These are phyloP conservation scores for Hetaerina titia DNA, from an alignment of 2,888 invertebrate genomes.

Conservation along the genomic window DNA sequence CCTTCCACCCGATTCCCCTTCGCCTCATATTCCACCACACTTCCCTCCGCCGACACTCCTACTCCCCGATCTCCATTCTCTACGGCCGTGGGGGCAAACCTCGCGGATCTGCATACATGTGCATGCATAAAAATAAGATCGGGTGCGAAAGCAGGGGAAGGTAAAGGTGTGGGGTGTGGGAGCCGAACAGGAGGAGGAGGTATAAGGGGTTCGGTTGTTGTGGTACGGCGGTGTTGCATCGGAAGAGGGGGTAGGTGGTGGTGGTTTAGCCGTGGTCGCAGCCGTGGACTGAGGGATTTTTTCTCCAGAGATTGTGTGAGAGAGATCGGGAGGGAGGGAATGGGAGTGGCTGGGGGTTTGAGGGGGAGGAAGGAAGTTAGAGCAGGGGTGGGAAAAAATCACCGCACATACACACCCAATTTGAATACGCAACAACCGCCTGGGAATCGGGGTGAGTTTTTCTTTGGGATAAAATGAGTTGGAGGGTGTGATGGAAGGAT, in stretches of 20 bases:
- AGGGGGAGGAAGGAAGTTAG: neutral
- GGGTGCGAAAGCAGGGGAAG: conserved; percentile 1
- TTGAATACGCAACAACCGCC: conserved; percentile 61
- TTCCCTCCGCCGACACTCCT: neutral
- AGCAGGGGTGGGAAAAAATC: neutral
- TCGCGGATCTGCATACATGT: conserved; percentile 63
- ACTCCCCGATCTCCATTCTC: neutral
- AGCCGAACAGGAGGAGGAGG: neutral
- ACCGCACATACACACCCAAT: neutral
- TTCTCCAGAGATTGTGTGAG: neutral
- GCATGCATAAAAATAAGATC: conserved; percentile 64
- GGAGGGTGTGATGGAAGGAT: neutral
- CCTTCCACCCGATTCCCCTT: neutral
- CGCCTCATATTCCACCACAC: neutral
- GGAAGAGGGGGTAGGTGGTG: neutral
- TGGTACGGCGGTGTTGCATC: neutral
- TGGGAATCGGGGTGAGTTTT: neutral
- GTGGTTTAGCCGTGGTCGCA: neutral
- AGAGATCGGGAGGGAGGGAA: neutral
- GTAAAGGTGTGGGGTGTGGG: neutral
- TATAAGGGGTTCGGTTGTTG: neutral
- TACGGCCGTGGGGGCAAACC: conserved; percentile 8
- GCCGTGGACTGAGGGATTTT: neutral
- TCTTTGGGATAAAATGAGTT: neutral
- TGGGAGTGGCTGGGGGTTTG: neutral